Base-by-base conservation (phyloP, 2,888 invertebrate genomes). In the Tenodera sinensis region DNA sequence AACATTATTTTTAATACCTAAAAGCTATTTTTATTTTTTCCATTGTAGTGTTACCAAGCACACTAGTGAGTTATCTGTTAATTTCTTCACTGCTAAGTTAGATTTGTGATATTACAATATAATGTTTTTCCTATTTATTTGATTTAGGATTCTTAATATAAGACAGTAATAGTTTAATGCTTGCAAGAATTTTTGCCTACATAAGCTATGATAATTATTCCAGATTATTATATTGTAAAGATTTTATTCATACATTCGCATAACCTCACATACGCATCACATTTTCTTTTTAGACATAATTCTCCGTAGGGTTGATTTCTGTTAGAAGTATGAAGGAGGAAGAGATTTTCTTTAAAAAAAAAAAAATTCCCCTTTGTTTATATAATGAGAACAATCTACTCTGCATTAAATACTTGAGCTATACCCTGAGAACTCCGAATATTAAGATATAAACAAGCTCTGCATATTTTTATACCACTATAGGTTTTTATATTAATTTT, bases 361-460 rank as follows among this genome's bases (percentile, higher is more conserved):
- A 85, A 86, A 47, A n/a, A 71, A 85, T 28, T 27, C 54, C 28
- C 85, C 71, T 54, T 27, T 85, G 34, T 54, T 54, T 47, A 42
- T 85, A 47, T 27, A 71, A 30, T 81, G 81, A 86, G 86, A 86
- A 86, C 86, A 81, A 71, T 88, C 88, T 88, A 88, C 83, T 47
- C 34, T 88, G 88, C 42, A 42, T 83, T 83, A 88, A 84, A 88
- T 88, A 88, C 86, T 86, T 87, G 89, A 89, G 89, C 89, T 89
- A 87, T 89, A 89, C 89, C 89, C 89, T 89, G 89, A 89, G 89
- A 89, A 86, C 85, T 89, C 89, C 89, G 87, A 89, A 89, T 87
- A 87, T 86, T 86, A 88, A 88, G 86, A 71, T 86, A 86, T 81
- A n/a, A 84, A 84, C 88, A 88, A 88, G 88, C 88, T 88, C 88